These are phyloP conservation scores for Trachelus troglodyta DNA, from an alignment of 2,888 invertebrate species.

Conservation along the genomic window DNA sequence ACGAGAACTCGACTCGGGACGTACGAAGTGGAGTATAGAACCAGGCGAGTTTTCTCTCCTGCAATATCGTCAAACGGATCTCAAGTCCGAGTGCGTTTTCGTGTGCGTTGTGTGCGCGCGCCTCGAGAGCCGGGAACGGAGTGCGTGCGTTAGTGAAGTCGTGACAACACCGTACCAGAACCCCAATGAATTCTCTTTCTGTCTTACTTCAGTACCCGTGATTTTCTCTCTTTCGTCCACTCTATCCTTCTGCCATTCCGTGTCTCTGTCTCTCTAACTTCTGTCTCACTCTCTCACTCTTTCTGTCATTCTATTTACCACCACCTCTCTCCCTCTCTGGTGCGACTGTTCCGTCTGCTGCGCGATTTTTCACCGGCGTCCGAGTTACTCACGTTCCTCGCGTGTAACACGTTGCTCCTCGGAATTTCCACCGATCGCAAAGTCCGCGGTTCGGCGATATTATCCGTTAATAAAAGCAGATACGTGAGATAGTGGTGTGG, in stretches of 20 bases:
- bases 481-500: neutral
- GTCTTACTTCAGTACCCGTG: neutral
- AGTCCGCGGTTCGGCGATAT: neutral
- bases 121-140: neutral
- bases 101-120: neutral
- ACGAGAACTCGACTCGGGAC: neutral
- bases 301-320: neutral
- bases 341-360: neutral
- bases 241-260: constrained; percentile 1
- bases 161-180: neutral
- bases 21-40: neutral
- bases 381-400: neutral
- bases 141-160: neutral
- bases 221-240: constrained; percentile 5
- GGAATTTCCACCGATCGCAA: neutral
- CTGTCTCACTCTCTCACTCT: neutral
- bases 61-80: neutral
- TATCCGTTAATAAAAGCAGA: neutral
- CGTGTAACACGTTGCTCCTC: neutral
- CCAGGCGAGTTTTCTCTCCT: neutral
- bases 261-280: constrained; percentile 11
- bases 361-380: neutral
- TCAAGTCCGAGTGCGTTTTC: neutral
- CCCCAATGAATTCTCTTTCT: neutral
- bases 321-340: neutral